A percentile compares a stretch with the other conserved stretches of the same genome.
Conservation (phyloP, 2,113 vertebrate species). For the Albula goreensis region DNA sequence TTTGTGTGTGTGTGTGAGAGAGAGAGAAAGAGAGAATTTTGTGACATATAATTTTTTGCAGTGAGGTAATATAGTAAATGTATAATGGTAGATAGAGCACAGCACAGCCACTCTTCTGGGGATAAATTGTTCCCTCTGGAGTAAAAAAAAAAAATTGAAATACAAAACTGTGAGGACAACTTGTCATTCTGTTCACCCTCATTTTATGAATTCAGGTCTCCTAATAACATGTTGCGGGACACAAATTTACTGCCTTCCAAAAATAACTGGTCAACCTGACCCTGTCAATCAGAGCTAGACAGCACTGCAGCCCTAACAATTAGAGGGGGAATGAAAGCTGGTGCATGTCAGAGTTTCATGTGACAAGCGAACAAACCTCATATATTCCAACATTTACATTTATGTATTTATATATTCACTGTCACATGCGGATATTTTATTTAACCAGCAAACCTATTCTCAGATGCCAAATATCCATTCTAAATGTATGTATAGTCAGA, state of each 20-base stretch:
- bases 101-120: background rate
- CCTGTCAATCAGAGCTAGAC: background rate
- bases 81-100: background rate
- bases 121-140: slow-evolving; percentile 39
- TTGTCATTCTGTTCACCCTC: background rate
- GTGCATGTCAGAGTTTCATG: too few relatives aligned
- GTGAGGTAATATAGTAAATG: background rate
- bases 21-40: too few relatives aligned
- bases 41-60: too few relatives aligned
- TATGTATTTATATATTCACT: slow-evolving; percentile 63
- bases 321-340: too few relatives aligned
- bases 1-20: background rate
- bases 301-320: too few relatives aligned
- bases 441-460: background rate
- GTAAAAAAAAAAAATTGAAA: background rate
- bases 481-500: slow-evolving; percentile 59
- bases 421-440: slow-evolving; percentile 49
- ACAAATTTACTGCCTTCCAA: slow-evolving; percentile 23
- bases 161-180: background rate
- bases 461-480: slow-evolving; percentile 54
- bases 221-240: slow-evolving; percentile 7
- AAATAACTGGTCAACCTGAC: background rate
- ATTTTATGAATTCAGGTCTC: slow-evolving; percentile 36
- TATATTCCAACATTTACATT: slow-evolving; percentile 28
- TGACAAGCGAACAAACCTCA: too few relatives aligned